Conservation (phyloP, 2,113 vertebrate genomes). For the Poicephalus gulielmi region DNA sequence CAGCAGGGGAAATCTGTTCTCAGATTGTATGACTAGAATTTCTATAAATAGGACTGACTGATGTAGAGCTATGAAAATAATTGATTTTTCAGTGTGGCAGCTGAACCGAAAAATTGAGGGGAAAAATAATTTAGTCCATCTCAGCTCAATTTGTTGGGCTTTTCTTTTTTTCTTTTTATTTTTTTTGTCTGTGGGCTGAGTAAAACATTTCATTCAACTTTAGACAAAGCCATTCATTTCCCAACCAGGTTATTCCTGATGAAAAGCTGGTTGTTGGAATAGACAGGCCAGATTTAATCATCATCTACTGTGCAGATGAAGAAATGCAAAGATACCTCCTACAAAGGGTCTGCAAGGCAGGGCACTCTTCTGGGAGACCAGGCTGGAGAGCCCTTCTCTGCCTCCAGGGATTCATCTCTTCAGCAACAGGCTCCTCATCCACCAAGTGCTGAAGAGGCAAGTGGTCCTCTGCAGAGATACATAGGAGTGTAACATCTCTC, state of each 20-base stretch:
- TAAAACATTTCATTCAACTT: not conserved
- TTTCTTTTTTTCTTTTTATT: not conserved
- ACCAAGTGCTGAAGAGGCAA: not conserved
- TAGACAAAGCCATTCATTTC: not conserved
- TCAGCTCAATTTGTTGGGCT: not conserved
- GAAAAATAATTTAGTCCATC: not conserved
- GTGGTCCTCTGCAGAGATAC: not conserved
- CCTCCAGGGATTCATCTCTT: not conserved
- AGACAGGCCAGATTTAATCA: not conserved
- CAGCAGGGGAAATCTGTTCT: conserved; percentile 41
- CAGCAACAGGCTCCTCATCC: not conserved
- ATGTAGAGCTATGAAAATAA: conserved; percentile 42
- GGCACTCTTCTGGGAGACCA: not conserved
- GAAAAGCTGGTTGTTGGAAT: not conserved
- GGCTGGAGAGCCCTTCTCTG: not conserved
- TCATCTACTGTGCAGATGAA: not conserved
- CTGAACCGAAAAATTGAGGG: conserved; percentile 11
- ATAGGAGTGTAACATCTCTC: not conserved
- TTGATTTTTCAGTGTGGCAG: conserved; percentile 27
- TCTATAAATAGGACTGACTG: conserved; percentile 43
- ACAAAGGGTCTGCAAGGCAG: not conserved
- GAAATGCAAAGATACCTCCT: not conserved
- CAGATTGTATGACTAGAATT: conserved; percentile 20
- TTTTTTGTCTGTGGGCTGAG: not conserved
- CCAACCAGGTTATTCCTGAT: not conserved